phyloP scores from a whole-genome alignment of 2,113 vertebrate species.

The Hylia prasina region DNA sequence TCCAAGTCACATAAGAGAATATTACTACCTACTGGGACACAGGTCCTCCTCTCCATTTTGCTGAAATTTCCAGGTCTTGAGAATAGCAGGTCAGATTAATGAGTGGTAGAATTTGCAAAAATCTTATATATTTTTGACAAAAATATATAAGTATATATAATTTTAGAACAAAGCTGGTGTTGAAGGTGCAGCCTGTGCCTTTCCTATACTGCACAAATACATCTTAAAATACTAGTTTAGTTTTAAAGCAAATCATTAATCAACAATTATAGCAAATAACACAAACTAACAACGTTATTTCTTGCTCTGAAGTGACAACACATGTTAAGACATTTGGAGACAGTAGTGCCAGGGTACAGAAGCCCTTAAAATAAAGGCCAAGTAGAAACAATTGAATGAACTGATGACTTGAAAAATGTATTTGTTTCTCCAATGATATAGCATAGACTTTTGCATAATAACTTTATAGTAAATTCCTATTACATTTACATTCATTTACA shows the following conservation, averaged over 20 bases:
- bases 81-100: neutral
- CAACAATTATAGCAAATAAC: neutral
- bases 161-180: neutral
- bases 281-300: neutral
- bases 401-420: neutral
- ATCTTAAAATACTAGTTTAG: neutral
- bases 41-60: neutral
- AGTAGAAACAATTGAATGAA: neutral
- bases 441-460: neutral
- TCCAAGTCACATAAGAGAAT: neutral
- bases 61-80: neutral
- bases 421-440: neutral
- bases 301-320: neutral
- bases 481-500: conserved; percentile 45
- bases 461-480: neutral
- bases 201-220: neutral
- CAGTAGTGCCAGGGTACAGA: neutral
- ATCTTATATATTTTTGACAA: neutral
- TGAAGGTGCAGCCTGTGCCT: neutral
- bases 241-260: neutral
- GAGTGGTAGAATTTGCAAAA: neutral
- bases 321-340: neutral
- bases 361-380: neutral
- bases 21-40: neutral
- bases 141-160: too few species aligned